Conservation (phyloP, 2,113 vertebrate genomes). For the Turnix velox region DNA sequence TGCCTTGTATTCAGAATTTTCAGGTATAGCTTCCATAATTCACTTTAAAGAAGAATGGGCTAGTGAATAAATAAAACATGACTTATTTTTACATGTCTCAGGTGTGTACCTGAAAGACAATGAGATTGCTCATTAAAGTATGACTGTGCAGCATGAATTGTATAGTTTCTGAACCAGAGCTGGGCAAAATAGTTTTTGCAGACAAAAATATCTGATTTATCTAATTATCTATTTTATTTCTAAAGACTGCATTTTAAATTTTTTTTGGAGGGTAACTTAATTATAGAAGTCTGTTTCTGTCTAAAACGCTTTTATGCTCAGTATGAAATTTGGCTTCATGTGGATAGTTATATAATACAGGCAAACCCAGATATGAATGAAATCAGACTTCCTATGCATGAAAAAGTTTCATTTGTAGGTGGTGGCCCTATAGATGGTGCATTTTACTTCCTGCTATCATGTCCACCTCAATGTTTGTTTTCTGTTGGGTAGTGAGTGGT, state of each 20-base stretch:
- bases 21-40: not conserved
- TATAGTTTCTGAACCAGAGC: not conserved
- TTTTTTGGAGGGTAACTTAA: not conserved
- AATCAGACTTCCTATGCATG: rapidly evolving
- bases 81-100: not conserved
- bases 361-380: not conserved
- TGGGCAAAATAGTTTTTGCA: not conserved
- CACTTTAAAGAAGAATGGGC: not conserved
- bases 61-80: not conserved
- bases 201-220: not conserved
- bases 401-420: not conserved
- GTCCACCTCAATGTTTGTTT: not conserved
- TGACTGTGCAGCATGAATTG: not conserved
- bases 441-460: not conserved
- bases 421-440: not conserved
- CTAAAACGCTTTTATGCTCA: not conserved
- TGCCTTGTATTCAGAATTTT: not conserved
- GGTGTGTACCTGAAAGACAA: not conserved
- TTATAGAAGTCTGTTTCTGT: not conserved
- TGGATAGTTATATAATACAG: not conserved
- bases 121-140: not conserved
- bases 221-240: not conserved
- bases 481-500: not conserved
- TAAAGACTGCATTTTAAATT: not conserved
- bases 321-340: not conserved